Percentiles rank a stretch among this genome's conserved stretches.
phyloP scores from a whole-genome alignment of 2,888 invertebrate species.

The Seira ritae region DNA sequence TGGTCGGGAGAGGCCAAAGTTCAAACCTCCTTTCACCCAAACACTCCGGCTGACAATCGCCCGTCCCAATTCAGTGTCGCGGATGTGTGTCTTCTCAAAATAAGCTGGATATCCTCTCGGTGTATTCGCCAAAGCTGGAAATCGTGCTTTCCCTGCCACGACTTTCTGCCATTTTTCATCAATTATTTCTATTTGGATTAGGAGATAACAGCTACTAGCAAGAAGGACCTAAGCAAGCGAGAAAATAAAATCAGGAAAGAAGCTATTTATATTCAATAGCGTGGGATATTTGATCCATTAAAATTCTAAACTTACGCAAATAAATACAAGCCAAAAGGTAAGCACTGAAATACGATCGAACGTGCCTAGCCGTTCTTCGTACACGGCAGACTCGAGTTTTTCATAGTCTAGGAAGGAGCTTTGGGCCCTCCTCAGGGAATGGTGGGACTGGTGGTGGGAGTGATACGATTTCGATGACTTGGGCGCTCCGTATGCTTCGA shows the following conservation, averaged over 20 bases:
- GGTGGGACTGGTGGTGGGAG: too few relatives aligned
- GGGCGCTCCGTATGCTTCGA: too few relatives aligned
- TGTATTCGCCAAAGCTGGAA: slow-evolving; percentile 15
- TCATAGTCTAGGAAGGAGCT: neutral
- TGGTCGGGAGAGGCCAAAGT: slow-evolving; percentile 23
- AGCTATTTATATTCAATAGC: too few relatives aligned
- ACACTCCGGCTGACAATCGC: neutral
- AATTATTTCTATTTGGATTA: neutral
- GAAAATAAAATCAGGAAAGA: neutral
- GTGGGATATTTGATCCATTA: too few relatives aligned
- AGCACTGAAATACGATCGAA: slow-evolving; percentile 25
- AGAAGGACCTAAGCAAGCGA: neutral
- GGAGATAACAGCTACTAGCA: neutral
- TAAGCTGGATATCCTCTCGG: neutral
- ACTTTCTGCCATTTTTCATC: slow-evolving; percentile 13
- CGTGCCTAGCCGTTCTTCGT: slow-evolving; percentile 22
- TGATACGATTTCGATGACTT: too few relatives aligned
- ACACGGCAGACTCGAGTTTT: neutral
- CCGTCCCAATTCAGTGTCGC: neutral
- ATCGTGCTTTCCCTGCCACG: neutral
- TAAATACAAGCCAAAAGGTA: neutral
- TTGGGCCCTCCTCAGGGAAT: too few relatives aligned
- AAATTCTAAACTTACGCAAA: slow-evolving; percentile 18
- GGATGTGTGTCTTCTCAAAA: slow-evolving; percentile 12
- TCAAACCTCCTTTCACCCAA: neutral